Conservation (phyloP, 2,113 vertebrate species). For the Gulo gulo region DNA sequence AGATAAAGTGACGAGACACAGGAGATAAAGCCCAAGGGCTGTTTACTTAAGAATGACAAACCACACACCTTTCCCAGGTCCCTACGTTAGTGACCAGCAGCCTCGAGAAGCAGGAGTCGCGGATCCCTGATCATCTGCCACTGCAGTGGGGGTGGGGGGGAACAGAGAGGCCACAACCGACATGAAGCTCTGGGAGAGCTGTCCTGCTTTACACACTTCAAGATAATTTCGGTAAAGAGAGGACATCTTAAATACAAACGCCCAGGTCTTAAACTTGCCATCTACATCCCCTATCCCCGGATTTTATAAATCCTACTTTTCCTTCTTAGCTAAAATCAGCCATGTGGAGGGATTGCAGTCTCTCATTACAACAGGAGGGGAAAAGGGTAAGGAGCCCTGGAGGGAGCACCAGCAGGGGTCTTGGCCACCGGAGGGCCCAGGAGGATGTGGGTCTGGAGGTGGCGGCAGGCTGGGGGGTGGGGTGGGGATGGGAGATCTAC, state of each 20-base stretch:
- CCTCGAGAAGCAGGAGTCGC: too few relatives aligned
- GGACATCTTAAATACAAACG: background rate
- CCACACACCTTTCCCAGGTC: background rate
- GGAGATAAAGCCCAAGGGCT: background rate
- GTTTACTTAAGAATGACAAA: background rate
- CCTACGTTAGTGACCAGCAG: background rate
- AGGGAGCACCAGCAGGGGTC: background rate
- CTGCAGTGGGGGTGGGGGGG: background rate
- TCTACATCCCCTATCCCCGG: background rate
- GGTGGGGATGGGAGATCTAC: background rate
- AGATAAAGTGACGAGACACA: too few relatives aligned
- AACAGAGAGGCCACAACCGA: background rate
- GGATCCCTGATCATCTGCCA: background rate
- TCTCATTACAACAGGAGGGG: background rate
- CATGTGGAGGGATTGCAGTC: accelerated
- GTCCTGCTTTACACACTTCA: background rate
- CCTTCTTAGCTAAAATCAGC: background rate
- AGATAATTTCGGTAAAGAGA: background rate
- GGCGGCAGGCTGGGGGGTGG: background rate
- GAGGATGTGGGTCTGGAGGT: too few relatives aligned
- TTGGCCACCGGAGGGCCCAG: accelerated
- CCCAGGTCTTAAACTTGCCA: background rate
- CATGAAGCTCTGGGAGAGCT: background rate
- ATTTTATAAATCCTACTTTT: background rate
- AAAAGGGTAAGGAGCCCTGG: too few relatives aligned